These are phyloP conservation scores for Ephydatia muelleri DNA, from an alignment of 37 sponge, comb jelly and placozoan species.

Conservation along the genomic window DNA sequence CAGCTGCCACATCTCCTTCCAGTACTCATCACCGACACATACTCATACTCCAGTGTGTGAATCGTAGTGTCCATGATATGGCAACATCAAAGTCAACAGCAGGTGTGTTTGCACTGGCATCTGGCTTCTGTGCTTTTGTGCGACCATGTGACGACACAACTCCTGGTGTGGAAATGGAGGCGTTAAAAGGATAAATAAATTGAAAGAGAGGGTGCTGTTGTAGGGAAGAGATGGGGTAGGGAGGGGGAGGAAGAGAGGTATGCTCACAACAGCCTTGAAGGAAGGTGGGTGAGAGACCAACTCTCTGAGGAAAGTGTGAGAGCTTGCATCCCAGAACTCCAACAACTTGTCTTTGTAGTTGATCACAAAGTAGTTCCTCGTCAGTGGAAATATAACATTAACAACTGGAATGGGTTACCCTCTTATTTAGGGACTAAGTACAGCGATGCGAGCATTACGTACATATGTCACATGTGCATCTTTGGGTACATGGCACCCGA, in stretches of 20 bases:
- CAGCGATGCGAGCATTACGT: too few species aligned
- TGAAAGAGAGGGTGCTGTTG: too few species aligned
- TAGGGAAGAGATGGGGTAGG: background rate
- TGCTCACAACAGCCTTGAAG: slow-evolving; percentile 66
- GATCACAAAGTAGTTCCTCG: slow-evolving; percentile 88
- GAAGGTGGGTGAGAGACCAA: slow-evolving; percentile 59
- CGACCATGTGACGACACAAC: slow-evolving; percentile 33
- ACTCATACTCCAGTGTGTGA: slow-evolving; percentile 32
- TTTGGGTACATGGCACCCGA: too few species aligned
- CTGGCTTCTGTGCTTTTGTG: background rate
- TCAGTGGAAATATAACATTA: background rate
- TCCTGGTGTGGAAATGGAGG: slow-evolving; percentile 19
- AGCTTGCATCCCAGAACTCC: slow-evolving; percentile 88
- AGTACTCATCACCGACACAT: slow-evolving; percentile 48
- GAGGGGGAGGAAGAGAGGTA: background rate
- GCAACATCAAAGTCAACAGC: slow-evolving; percentile 65
- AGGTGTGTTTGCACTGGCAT: slow-evolving; percentile 2
- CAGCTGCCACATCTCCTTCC: slow-evolving; percentile 56
- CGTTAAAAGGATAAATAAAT: too few species aligned
- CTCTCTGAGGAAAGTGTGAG: slow-evolving; percentile 75
- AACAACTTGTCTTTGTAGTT: slow-evolving; percentile 83
- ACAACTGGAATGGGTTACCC: too few species aligned
- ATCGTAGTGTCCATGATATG: slow-evolving; percentile 24
- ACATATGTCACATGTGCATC: too few species aligned
- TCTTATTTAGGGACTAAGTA: too few species aligned